Conservation (phyloP, 2,113 vertebrate species). For the Planiliza haematocheilus region DNA sequence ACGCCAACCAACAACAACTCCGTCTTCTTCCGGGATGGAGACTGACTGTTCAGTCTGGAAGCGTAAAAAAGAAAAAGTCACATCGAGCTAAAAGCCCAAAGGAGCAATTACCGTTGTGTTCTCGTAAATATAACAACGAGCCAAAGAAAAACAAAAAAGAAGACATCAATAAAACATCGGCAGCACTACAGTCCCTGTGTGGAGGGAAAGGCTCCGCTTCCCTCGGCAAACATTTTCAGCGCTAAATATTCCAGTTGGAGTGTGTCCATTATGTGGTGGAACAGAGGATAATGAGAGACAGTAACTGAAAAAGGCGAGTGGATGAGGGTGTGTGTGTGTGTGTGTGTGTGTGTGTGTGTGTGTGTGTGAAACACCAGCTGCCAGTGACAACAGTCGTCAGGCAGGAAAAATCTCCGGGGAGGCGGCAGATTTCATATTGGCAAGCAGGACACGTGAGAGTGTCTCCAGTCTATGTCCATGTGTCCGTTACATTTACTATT, state of each 20-base stretch:
- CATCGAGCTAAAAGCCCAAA: conserved; percentile 44
- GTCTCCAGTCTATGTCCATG: background rate
- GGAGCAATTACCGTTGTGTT: conserved; percentile 71
- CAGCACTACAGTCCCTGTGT: conserved; percentile 13
- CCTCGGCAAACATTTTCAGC: conserved; percentile 54
- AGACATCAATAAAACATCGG: conserved; percentile 66
- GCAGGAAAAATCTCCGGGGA: conserved; percentile 49
- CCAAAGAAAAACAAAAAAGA: conserved; percentile 54
- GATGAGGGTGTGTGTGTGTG: conserved; percentile 7
- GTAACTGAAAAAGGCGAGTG: conserved; percentile 14
- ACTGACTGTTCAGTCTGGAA: conserved; percentile 44
- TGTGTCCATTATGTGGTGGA: conserved; percentile 59
- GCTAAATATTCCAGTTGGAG: conserved; percentile 60
- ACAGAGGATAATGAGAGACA: conserved; percentile 59
- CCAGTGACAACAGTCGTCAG: conserved; percentile 54
- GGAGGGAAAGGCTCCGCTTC: conserved; percentile 23
- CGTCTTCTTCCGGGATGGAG: conserved; percentile 35
- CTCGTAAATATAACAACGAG: conserved; percentile 52
- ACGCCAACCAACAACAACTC: conserved; percentile 42
- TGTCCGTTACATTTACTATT: conserved; percentile 1
- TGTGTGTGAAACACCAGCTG: conserved; percentile 61
- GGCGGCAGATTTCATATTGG: conserved; percentile 50
- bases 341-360: background rate
- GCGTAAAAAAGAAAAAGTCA: no score
- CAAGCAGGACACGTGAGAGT: conserved; percentile 37